Conservation (phyloP, 2,113 vertebrate species). For the Ailuropoda melanoleuca region DNA sequence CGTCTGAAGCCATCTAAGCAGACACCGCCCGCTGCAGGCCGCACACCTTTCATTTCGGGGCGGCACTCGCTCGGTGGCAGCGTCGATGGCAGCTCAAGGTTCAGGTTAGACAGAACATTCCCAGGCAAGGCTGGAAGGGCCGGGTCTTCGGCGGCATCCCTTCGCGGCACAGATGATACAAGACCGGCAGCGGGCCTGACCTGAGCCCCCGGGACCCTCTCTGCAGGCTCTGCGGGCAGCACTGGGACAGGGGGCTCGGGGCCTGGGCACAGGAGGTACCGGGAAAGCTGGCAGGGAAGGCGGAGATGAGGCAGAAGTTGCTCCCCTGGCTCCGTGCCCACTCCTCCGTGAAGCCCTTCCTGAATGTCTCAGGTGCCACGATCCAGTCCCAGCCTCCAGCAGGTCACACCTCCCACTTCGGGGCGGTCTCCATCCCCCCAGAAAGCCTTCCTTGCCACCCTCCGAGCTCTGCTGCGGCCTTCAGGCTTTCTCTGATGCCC, state of each 20-base stretch:
- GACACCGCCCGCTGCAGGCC: not conserved
- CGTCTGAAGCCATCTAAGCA: not conserved
- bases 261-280: not conserved
- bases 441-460: not conserved
- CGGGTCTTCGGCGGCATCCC: not conserved
- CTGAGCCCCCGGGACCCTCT: not conserved
- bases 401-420: not conserved
- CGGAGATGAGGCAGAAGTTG: not conserved
- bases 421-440: not conserved
- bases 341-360: not conserved
- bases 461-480: not conserved
- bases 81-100: fast-evolving
- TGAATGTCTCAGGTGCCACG: not conserved
- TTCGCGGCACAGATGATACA: not conserved
- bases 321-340: not conserved
- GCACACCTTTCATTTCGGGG: not conserved
- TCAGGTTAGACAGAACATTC: not conserved
- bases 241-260: not conserved
- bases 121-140: not conserved
- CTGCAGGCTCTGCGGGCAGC: not conserved
- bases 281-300: too few relatives aligned
- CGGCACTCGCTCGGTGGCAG: too few relatives aligned
- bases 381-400: not conserved
- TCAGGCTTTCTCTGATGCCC: not conserved
- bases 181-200: not conserved